phyloP scores from a whole-genome alignment of 2,888 invertebrate species.

The Thumatha senex region DNA sequence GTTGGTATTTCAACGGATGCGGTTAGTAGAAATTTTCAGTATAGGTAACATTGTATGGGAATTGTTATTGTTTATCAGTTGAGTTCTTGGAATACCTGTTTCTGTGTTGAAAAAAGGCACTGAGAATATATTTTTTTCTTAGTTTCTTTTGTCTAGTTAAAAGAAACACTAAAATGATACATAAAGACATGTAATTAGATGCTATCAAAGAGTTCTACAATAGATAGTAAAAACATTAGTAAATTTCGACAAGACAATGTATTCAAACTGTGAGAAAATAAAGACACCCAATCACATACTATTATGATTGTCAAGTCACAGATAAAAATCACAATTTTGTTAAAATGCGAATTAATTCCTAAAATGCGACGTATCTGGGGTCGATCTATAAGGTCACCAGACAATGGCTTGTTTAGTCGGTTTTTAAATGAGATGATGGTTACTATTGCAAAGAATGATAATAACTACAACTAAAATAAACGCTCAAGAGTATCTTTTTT shows the following conservation, averaged over 20 bases:
- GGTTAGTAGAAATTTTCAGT: slow-evolving; percentile 40
- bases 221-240: slow-evolving; percentile 13
- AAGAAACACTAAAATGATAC: slow-evolving; percentile 2
- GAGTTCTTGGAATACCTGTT: slow-evolving; percentile 31
- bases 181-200: slow-evolving; percentile 17
- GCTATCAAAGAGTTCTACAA: slow-evolving; percentile 10
- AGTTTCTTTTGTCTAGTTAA: slow-evolving; percentile 4
- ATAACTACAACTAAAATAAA: not conserved
- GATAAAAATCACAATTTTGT: slow-evolving; percentile 32
- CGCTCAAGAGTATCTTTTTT: too few species aligned
- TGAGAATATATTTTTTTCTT: slow-evolving; percentile 2
- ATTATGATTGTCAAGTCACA: slow-evolving; percentile 28
- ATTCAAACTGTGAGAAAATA: slow-evolving; percentile 28
- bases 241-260: slow-evolving; percentile 17
- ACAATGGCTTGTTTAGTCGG: slow-evolving; percentile 26
- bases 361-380: slow-evolving; percentile 25
- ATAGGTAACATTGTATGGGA: slow-evolving; percentile 40
- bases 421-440: slow-evolving; percentile 22
- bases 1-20: slow-evolving; percentile 41
- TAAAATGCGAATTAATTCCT: slow-evolving; percentile 35
- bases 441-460: not conserved
- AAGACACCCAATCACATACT: slow-evolving; percentile 30
- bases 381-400: slow-evolving; percentile 32
- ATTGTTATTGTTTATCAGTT: slow-evolving; percentile 47
- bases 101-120: slow-evolving; percentile 10